Evolutionary conservation across 2,797 vertebrate species (phyloP), one percentile per base, ranked within the genome.

Genomic region (Glossophaga mutica): DNA sequence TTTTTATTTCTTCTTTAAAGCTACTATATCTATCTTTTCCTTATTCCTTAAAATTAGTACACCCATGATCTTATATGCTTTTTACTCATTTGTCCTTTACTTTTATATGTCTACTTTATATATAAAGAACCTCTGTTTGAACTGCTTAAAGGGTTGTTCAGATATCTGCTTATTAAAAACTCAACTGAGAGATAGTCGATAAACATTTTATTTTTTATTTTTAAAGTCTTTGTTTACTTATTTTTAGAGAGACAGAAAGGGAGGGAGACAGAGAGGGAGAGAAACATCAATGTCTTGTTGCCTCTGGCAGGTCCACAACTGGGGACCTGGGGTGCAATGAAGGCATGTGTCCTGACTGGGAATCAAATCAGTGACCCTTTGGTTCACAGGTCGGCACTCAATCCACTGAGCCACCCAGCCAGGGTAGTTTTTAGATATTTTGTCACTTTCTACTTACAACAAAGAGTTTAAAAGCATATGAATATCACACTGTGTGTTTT

Each of bases 91-190:
- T 86, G 37, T 22, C 16, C 84, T 95, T 96, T 87, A 74, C 24
- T 90, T 86, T 92, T 42, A 11, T 52, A 10, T 62, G 1, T 52
- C 70, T 94, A 7, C 15, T 79, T 59, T 81, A 29, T 67, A 77
- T 39, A 48, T 32, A 92, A 76, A 62, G 32, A 77, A 34, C 2
- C 1, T 19, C 62, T 11, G 4, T 57, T 94, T 87, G 65, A 85
- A 88, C 24, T 42, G 5, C 15, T 95, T 73, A 91, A 85, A 62
- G 48, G 19, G 3, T 55, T n/a, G 2, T 67, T 32, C 12, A 67
- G n/a, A 73, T 6, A 70, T 11, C 37, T 65, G 65, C 62, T 90
- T 50, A 82, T 92, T 82, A 95, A 94, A 94, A 90, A 26, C 48
- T n/a, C 37, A 59, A 19, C 44, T 52, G 62, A 65, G 29, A 50